Evolutionary conservation across 23 tunicate species (phyloP), one percentile per base, ranked within the genome.

Genomic region (Diplosoma virens): DNA sequence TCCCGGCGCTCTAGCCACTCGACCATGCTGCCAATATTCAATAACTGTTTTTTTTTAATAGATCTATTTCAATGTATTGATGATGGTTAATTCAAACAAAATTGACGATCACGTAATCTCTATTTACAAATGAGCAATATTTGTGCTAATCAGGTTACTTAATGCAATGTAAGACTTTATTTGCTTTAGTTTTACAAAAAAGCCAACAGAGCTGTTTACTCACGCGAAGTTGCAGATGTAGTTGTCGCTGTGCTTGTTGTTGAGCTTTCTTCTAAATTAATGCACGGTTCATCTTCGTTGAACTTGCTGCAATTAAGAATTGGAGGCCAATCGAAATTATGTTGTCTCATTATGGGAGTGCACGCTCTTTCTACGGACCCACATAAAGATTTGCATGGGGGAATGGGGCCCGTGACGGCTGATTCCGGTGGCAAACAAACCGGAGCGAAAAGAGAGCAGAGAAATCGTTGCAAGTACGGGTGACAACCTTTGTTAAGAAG

Each of bases 361-460:
- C 97, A 90, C 1, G 78, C 35, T 11, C 28, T 16, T 25, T 84
- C 73, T n/a, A 90, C 97, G 22, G 77, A 50, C 30, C 48, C 30
- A 55, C 97, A 90, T 2, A 90, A 75, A 25, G 90, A 84, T 35
- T 52, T 71, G 79, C 97, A 90, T 2, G 97, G 97, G 0, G 84
- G 79, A 26, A 90, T 90, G 4, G 97, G 87, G 0, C 90, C 90
- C 25, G 32, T 37, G 0, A 87, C 73, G 6, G 83, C 37, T 18
- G 65, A 32, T 66, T 31, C 77, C 6, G 82, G 59, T 22, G 48
- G 41, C 28, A 90, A 31, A 58, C 97, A 90, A 30, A 90, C 97
- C 36, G 97, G 97, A 16, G 97, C 79, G 68, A 90, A 90, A 21
- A 90, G 66, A 3, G 97, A 90, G 36, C 97, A 90, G 27, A 90